Percentiles rank a stretch among this genome's conserved stretches.
Evolutionary conservation across 1,140 invertebrate genomes (phyloP).

Genomic region (Drosophila tsacasi): DNA sequence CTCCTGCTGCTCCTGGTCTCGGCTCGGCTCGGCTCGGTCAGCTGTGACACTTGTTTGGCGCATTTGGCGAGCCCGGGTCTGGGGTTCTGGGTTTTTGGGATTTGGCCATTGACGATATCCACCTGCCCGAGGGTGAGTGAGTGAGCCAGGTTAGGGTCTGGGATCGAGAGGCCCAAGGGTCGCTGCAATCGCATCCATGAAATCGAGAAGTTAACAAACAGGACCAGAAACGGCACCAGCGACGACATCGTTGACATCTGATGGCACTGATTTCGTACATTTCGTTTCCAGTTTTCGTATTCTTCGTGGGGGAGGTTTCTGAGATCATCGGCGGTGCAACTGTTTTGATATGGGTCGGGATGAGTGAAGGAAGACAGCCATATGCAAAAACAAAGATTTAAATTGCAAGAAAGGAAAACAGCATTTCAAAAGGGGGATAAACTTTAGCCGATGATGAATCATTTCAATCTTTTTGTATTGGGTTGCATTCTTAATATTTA

Average conservation of each 20-base stretch:
- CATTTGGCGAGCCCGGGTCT: constrained; percentile 42
- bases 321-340: constrained; percentile 24
- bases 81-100: constrained; percentile 17
- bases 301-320: constrained; percentile 67
- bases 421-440: constrained; percentile 8
- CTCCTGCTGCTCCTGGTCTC: constrained; percentile 39
- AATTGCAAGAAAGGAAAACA: constrained; percentile 6
- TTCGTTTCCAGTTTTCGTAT: constrained; percentile 19
- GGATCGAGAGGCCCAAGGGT: constrained; percentile 28
- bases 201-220: constrained; percentile 77
- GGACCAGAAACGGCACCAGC: constrained; percentile 11
- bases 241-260: constrained; percentile 46
- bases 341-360: constrained; percentile 33
- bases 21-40: constrained; percentile 50
- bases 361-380: constrained; percentile 35
- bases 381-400: constrained; percentile 46
- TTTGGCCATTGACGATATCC: constrained; percentile 69
- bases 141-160: constrained; percentile 16
- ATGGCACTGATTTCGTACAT: constrained; percentile 60
- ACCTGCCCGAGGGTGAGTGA: constrained; percentile 70
- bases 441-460: constrained; percentile 9
- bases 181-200: constrained; percentile 70
- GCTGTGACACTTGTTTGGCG: constrained; percentile 76
- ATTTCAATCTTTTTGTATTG: background rate
- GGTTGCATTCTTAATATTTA: background rate